phyloP scores from a whole-genome alignment of 2,797 vertebrate species.

The Anniella stebbinsi region DNA sequence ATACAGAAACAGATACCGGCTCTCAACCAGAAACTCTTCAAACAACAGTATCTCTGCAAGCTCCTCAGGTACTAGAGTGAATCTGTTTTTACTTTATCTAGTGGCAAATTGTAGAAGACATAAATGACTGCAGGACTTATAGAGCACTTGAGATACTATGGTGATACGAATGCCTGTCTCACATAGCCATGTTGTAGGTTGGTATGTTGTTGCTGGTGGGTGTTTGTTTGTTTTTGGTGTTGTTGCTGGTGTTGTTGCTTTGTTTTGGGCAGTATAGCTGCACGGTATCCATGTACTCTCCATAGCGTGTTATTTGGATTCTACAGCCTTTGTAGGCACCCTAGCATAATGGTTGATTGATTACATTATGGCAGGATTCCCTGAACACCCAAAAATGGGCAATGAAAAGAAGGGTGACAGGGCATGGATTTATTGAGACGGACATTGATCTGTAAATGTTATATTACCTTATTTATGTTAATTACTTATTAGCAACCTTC shows the following conservation, averaged over 20 bases:
- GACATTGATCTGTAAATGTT: background rate
- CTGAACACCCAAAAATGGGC: background rate
- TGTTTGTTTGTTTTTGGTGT: background rate
- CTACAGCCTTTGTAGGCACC: background rate
- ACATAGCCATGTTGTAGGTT: background rate
- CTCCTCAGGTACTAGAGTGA: slow-evolving; percentile 82
- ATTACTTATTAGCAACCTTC: background rate
- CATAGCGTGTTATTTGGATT: background rate
- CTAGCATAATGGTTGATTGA: background rate
- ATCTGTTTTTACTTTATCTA: background rate
- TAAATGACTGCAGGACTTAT: background rate
- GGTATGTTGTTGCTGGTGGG: background rate
- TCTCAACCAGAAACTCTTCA: slow-evolving; percentile 80
- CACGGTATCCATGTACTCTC: background rate
- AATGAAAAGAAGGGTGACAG: background rate
- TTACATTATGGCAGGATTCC: background rate
- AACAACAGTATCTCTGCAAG: slow-evolving; percentile 76
- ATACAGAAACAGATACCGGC: slow-evolving; percentile 79
- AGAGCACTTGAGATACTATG: background rate
- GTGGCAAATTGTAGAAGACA: background rate
- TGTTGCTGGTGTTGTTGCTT: background rate
- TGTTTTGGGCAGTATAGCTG: background rate
- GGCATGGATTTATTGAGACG: background rate
- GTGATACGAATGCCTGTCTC: background rate
- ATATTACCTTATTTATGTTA: background rate